Conservation (phyloP, 2,797 vertebrate species). For the Syngnathus acus region DNA sequence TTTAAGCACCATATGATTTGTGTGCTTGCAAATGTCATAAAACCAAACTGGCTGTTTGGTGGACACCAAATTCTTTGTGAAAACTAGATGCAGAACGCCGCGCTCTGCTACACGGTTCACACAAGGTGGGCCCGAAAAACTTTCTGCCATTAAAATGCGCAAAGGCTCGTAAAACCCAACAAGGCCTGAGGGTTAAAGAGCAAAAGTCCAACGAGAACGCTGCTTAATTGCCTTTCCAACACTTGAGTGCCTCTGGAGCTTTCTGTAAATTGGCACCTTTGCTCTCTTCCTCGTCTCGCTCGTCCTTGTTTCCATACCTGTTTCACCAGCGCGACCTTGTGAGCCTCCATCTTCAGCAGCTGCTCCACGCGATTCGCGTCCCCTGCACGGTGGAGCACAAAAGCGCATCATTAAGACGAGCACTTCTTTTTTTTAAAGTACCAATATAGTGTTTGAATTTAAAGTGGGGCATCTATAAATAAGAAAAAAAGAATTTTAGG, state of each 20-base stretch:
- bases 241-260: not conserved
- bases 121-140: not conserved
- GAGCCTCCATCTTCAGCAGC: conserved; percentile 76
- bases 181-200: not conserved
- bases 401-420: not conserved
- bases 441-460: no score
- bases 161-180: not conserved
- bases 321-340: conserved; percentile 80
- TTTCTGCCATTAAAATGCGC: not conserved
- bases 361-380: conserved; percentile 77
- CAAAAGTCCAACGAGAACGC: not conserved
- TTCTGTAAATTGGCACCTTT: not conserved
- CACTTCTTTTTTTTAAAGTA: not conserved
- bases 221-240: conserved; percentile 10
- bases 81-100: no score
- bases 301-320: conserved; percentile 68
- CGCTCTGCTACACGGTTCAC: no score
- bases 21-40: no score
- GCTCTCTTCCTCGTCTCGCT: not conserved
- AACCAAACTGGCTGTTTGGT: no score
- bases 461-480: no score
- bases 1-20: no score
- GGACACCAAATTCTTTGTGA: no score
- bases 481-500: no score
- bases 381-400: conserved; percentile 40